A percentile compares a stretch with the other conserved stretches of the same genome.
phyloP scores from a whole-genome alignment of 2,113 vertebrate genomes.

The Australoheros scitulus region DNA sequence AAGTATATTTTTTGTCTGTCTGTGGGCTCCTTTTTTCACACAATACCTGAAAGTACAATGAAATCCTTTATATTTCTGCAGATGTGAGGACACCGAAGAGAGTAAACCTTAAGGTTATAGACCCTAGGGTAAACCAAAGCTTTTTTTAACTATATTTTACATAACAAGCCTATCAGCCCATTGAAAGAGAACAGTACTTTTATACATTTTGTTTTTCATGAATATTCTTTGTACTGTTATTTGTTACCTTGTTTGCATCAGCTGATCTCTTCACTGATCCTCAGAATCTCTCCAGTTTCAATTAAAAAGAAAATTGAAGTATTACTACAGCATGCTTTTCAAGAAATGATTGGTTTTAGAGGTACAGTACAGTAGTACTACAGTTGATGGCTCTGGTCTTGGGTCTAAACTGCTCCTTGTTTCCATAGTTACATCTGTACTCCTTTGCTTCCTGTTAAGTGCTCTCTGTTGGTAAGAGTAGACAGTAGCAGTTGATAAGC shows the following conservation, averaged over 20 bases:
- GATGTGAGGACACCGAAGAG: constrained; percentile 88
- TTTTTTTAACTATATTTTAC: constrained; percentile 59
- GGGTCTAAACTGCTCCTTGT: constrained; percentile 22
- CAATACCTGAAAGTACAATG: constrained; percentile 61
- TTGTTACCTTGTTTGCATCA: constrained; percentile 80
- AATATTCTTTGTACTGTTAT: constrained; percentile 44
- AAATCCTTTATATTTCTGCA: constrained; percentile 87
- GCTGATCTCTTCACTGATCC: not conserved
- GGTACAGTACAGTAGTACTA: not conserved
- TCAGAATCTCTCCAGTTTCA: not conserved
- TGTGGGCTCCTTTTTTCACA: constrained; percentile 42
- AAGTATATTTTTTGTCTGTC: constrained; percentile 42
- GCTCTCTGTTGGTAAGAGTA: constrained; percentile 11
- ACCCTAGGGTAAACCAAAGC: constrained; percentile 85
- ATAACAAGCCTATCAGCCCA: constrained; percentile 73
- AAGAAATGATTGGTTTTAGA: not conserved
- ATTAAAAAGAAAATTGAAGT: not conserved
- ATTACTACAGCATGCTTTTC: not conserved
- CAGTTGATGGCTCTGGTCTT: constrained; percentile 8
- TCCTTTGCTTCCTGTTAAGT: constrained; percentile 24
- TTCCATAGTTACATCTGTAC: constrained; percentile 48
- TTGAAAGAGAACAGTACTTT: constrained; percentile 61
- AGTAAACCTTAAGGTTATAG: constrained; percentile 85
- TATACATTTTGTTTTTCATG: constrained; percentile 51
- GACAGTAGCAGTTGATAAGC: not conserved